Evolutionary conservation across 1,140 invertebrate genomes (phyloP).

Genomic region (Trichonephila clavipes): DNA sequence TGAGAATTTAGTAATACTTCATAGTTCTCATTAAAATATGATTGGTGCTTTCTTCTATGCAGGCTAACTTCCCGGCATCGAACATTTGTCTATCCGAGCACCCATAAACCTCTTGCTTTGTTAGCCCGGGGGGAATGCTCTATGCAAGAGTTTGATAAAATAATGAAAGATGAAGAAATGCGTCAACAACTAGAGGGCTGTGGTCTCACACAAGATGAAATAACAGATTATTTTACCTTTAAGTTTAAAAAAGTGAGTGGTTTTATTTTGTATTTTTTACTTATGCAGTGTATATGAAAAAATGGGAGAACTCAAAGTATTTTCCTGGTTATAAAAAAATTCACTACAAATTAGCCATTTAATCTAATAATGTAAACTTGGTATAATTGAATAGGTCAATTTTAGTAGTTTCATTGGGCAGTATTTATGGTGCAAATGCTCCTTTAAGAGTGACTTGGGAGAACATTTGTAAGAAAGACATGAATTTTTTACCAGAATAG

Average conservation of each 20-base stretch:
- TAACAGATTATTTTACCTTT: constrained; percentile 47
- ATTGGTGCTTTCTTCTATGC: not conserved
- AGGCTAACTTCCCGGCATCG: constrained; percentile 68
- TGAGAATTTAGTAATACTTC: too few relatives aligned
- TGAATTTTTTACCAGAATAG: too few relatives aligned
- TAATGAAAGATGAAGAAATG: constrained; percentile 50
- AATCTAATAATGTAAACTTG: too few relatives aligned
- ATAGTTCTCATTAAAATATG: too few relatives aligned
- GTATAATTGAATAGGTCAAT: too few relatives aligned
- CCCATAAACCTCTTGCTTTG: constrained; percentile 53
- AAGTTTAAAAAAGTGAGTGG: constrained; percentile 42
- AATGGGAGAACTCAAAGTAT: not conserved
- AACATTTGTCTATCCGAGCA: constrained; percentile 52
- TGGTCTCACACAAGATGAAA: constrained; percentile 68
- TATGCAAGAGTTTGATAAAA: constrained; percentile 45
- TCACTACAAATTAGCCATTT: too few relatives aligned
- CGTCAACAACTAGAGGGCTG: constrained; percentile 68
- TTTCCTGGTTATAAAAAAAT: not conserved
- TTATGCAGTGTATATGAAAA: not conserved
- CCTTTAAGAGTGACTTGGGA: not conserved
- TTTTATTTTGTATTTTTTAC: not conserved
- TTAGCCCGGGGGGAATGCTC: constrained; percentile 33
- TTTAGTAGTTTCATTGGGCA: too few relatives aligned
- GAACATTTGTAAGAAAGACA: too few relatives aligned
- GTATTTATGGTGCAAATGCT: not conserved